These are phyloP conservation scores for Oppia nitens DNA, from an alignment of 1,140 invertebrate genomes.

Conservation along the genomic window DNA sequence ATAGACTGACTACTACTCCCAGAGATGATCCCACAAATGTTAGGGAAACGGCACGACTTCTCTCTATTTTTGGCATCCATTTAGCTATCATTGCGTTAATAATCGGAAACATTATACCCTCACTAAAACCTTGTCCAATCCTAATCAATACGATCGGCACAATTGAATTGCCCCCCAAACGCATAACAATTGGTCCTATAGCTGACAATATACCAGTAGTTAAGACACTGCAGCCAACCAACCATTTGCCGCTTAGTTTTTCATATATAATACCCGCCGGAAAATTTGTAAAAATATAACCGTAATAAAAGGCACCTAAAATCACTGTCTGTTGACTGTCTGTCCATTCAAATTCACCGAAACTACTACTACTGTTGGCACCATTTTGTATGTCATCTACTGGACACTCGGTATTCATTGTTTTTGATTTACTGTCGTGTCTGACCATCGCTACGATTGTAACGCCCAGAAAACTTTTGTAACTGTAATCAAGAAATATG, in stretches of 20 bases:
- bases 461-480: too few species aligned
- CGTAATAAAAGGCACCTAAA: conserved; percentile 66
- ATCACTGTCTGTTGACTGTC: conserved; percentile 34
- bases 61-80: conserved; percentile 21
- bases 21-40: conserved; percentile 23
- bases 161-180: conserved; percentile 3
- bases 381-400: too few species aligned
- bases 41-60: conserved; percentile 1
- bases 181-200: conserved; percentile 10
- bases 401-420: too few species aligned
- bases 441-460: too few species aligned
- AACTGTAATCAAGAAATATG: too few species aligned
- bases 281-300: conserved; percentile 61
- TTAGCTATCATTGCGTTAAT: conserved; percentile 28
- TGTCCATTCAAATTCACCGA: conserved; percentile 20
- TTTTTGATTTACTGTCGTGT: too few species aligned
- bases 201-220: conserved; percentile 9
- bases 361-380: too few species aligned
- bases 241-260: conserved; percentile 59
- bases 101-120: conserved; percentile 26
- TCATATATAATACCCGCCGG: conserved; percentile 61
- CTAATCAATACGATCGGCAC: too few species aligned
- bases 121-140: conserved; percentile 10
- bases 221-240: conserved; percentile 42
- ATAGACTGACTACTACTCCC: conserved; percentile 24